Base-by-base conservation (phyloP, 2,113 vertebrate species). In the Montifringilla adamsi region DNA sequence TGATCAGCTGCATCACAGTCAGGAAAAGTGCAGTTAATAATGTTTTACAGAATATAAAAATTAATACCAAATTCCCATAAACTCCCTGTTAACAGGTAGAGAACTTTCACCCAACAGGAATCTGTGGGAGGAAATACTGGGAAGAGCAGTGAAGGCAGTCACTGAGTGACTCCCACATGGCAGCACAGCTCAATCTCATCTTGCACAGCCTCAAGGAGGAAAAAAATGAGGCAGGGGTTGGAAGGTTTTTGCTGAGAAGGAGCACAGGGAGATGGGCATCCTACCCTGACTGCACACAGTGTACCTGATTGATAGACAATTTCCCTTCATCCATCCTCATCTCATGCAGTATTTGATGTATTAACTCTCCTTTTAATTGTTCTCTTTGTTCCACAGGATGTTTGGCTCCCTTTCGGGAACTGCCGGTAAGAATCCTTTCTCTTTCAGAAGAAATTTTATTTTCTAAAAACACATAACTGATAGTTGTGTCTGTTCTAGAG, bases 351-450 rank as follows among this genome's bases (percentile, higher is more conserved):
- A 69, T 23, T 58, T 66, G 23, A 22, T 64, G 30, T 24, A 41
- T 43, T 82, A 30, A 39, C 8, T 58, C 55, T 76, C 55, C 33
- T 79, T 82, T 68, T n/a, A 95, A 67, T 70, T 31, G 8, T 74
- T 85, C 3, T 85, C 55, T 93, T 74, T 96, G 31, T 68, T 75
- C 60, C 49, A 60, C 92, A 96, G 96, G 92, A 63, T 90, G 59
- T 78, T 93, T 50, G 88, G 93, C 27, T 86, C 96, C 33, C 33
- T 43, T 49, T 60, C 92, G 0, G 95, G 79, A 95, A 90, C n/a
- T 60, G 22, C 44, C 0, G 95, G 96, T 97, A 97, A 97, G 95
- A 87, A 88, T 41, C 4, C 17, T 10, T 81, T 47, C 39, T 83
- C 33, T n/a, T 81, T 75, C 39, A 44, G 44, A 12, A 75, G 41